phyloP scores from a whole-genome alignment of 2,888 invertebrate species.

The Thyatira batis region DNA sequence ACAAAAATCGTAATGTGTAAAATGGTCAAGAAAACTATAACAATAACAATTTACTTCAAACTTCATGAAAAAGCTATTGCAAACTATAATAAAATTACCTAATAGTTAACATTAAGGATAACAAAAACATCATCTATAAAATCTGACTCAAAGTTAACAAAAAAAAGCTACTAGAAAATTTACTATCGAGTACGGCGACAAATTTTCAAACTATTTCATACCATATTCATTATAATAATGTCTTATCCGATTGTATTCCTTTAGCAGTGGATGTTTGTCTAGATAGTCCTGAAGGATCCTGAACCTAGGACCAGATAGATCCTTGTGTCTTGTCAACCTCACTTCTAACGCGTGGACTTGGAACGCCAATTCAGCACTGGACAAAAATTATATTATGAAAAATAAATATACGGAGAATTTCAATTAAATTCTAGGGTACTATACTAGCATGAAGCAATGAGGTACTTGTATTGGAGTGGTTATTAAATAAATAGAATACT shows the following conservation, averaged over 20 bases:
- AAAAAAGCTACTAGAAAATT: too few species aligned
- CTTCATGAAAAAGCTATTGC: too few species aligned
- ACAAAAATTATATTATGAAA: conserved; percentile 2
- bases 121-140: too few species aligned
- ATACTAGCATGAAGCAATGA: too few species aligned
- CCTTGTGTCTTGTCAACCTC: conserved; percentile 82
- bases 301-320: conserved; percentile 78
- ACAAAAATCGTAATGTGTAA: not conserved
- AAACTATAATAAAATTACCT: too few species aligned
- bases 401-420: too few species aligned
- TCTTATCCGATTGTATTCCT: conserved; percentile 52
- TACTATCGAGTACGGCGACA: too few species aligned
- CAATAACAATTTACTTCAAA: not conserved
- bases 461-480: too few species aligned
- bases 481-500: not conserved
- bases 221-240: conserved; percentile 31
- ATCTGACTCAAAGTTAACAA: too few species aligned
- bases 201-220: not conserved
- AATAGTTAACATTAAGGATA: too few species aligned
- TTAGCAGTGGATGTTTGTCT: conserved; percentile 65
- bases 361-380: conserved; percentile 71
- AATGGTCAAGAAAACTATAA: too few species aligned
- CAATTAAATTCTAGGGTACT: too few species aligned
- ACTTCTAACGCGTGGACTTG: conserved; percentile 84
- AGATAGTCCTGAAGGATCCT: conserved; percentile 62